Evolutionary conservation across 2,113 vertebrate genomes (phyloP).

Genomic region (Chloebia gouldiae): DNA sequence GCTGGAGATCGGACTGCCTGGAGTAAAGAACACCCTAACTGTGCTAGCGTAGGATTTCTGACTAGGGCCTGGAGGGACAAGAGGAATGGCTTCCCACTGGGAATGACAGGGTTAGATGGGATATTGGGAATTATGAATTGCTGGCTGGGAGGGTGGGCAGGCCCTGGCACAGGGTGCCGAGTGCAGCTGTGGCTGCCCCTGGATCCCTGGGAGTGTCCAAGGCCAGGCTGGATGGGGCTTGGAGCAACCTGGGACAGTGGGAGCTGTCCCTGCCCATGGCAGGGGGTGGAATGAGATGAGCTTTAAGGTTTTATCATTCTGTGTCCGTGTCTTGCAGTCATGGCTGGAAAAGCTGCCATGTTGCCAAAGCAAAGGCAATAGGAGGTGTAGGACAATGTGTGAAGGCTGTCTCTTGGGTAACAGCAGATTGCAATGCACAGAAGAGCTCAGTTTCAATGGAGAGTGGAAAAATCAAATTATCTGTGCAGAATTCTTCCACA

Average conservation of each 20-base stretch:
- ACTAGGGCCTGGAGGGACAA: background rate
- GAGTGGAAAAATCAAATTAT: background rate
- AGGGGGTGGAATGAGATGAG: background rate
- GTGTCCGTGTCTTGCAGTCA: background rate
- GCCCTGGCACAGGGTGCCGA: background rate
- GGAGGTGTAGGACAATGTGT: background rate
- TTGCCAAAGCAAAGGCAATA: background rate
- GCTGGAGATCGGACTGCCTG: background rate
- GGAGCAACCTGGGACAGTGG: accelerated
- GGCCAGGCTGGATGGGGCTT: accelerated
- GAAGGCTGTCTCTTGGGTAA: background rate
- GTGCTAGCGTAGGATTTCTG: accelerated
- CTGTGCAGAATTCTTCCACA: background rate
- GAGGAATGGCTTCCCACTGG: background rate
- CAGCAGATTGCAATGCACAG: background rate
- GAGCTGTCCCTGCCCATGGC: background rate
- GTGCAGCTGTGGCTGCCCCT: background rate
- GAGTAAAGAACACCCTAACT: background rate
- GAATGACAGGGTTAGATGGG: background rate
- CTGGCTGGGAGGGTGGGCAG: accelerated
- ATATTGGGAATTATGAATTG: background rate
- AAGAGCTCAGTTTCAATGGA: background rate
- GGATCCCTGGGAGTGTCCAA: background rate
- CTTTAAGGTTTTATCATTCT: background rate
- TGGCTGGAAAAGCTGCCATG: background rate